Evolutionary conservation across 1,140 invertebrate genomes (phyloP), one percentile per base, ranked within the genome.

Genomic region (Choristoneura fumiferana): DNA sequence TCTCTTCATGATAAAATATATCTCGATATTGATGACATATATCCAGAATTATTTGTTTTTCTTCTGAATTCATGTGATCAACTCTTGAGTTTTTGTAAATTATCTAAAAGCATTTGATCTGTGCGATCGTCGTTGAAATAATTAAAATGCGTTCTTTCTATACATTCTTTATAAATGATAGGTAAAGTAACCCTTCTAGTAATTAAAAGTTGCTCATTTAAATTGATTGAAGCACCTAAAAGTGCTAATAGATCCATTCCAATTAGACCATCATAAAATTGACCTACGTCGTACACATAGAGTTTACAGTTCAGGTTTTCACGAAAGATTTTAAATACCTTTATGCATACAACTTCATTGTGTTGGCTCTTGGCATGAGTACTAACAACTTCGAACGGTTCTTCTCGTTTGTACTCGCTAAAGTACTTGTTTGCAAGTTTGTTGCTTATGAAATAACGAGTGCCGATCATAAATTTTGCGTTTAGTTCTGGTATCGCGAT

Each of bases 351-450:
- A 0, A 55, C 43, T 36, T 74, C 60, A 33, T 62, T 61, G 45
- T 74, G 65, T 8, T 10, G 22, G 57, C 67, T 67, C 3, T 22
- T 14, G 4, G 65, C 71, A 43, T 75, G 67, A 0, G 67, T 67
- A 61, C 65, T 70, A 9, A 69, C 45, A 8, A 72, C 64, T 54
- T 64, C 55, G n/a, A 72, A 72, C 5, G 55, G 63, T 62, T 75
- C 63, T 2, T n/a, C 6, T 33, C n/a, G n/a, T 35, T 55, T 66
- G 45, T 34, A 62, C 8, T 49, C 13, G 8, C 52, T 35, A 52
- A 56, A 70, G 58, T 58, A 67, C 37, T 49, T 12, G n/a, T 62
- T 18, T 1, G 67, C 69, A 15, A 59, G 58, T 52, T 64, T 13
- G 3, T 60, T 60, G 38, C 65, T 70, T 33, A 70, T 62, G 58